Base-by-base conservation (phyloP, 2,797 vertebrate genomes). In the Acrossocheilus fasciatus region DNA sequence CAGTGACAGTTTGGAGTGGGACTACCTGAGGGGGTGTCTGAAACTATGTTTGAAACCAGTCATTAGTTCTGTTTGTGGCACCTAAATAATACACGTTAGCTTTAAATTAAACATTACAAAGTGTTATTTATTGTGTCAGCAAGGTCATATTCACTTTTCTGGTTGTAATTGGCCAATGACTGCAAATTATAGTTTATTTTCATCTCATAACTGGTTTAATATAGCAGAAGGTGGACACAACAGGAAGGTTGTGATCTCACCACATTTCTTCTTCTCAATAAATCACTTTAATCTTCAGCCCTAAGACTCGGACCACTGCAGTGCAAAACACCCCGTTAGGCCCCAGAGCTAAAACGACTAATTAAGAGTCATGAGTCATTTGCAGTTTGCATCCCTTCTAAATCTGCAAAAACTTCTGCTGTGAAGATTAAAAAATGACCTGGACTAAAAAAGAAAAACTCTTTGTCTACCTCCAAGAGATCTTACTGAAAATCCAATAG, bases 361-460 rank as follows among this genome's bases (percentile, higher is more conserved):
- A 82, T 82, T 43, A 72, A 70, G 59, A 62, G 30, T 41, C 23
- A 69, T 36, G 43, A 81, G 64, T 50, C 9, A 47, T 36, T 68
- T 50, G 50, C 78, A 81, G 74, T 54, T 68, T 78, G 57, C 34
- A 84, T 41, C 6, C 34, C 34, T 10, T 79, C 41, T 41, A 76
- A 50, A 76, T 84, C 45, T 47, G 50, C 75, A 43, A 72, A 74
- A 64, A 59, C 10, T 47, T 85, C 75, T 85, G 50, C 66, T 47
- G 36, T 80, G 66, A 36, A 78, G 26, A 79, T 45, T 15, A 70
- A 80, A 72, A 23, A 72, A 79, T 79, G 54, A 85, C 84, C 84
- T 59, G 68, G 17, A 36, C 75, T 52, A 81, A 47, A 68, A 81
- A 41, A 78, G 4, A 76, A 41, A 20, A 50, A 52, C 20, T 36